Base-by-base conservation (phyloP, 2,113 vertebrate species). In the Periophthalmodon schlosseri region DNA sequence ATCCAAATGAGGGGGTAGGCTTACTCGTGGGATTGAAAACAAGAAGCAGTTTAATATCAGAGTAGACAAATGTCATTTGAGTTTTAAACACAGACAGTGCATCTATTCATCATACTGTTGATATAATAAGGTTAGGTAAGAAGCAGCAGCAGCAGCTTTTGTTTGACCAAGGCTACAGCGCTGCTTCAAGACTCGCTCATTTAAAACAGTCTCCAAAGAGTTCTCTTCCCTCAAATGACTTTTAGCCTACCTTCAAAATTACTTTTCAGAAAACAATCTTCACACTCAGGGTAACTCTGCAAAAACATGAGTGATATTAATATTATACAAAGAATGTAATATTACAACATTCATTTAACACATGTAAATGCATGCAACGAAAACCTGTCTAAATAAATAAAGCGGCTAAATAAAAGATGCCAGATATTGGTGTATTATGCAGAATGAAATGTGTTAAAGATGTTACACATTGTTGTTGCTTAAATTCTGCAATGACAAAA, bases 121-220 rank as follows among this genome's bases (percentile, higher is more conserved):
- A 65, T 39, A 44, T 65, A 65, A 65, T 39, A 39, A 65, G 63
- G 34, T 65, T 39, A 39, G 34, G 33, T 65, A 65, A 65, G 63
- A n/a, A 39, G 33, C 63, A 39, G 61, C 33, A 36, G 63, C 63
- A 36, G 63, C 63, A 65, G 63, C 63, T 65, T 65, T 65, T 65
- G 63, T 65, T 39, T 65, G 63, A 39, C 34, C 16, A 18, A 39
- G 63, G 20, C 63, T 65, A 65, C 63, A 20, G 34, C 7, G 18
- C 63, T 44, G 11, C 18, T 65, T 34, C 9, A 39, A 65, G 28
- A 34, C 57, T 34, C 58, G 2, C 15, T 61, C 60, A 34, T 34
- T 34, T 33, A 34, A 18, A 15, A 2, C 24, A 34, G 28, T 34
- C 12, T 63, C 28, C 28, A 34, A 14, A 34, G 24, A 18, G 1